Evolutionary conservation across 1,140 invertebrate species (phyloP).

Genomic region (Diprion similis): DNA sequence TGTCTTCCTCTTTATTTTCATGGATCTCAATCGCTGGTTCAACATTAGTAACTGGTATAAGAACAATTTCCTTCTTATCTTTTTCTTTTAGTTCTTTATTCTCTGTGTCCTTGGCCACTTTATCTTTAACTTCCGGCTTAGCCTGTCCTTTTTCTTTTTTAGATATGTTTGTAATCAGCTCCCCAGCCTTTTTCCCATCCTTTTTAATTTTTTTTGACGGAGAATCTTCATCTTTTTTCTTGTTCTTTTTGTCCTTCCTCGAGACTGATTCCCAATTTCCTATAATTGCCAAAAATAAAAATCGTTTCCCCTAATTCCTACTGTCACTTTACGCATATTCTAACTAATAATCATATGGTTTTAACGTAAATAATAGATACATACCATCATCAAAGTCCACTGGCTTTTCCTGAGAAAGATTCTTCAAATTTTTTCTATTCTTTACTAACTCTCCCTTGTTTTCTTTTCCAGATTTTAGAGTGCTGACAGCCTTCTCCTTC

Average conservation of each 20-base stretch:
- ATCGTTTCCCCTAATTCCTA: neutral
- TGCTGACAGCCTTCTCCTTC: slow-evolving; percentile 57
- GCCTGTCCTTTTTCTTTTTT: slow-evolving; percentile 58
- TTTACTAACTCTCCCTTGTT: slow-evolving; percentile 62
- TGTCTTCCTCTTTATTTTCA: slow-evolving; percentile 30
- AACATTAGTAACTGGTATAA: slow-evolving; percentile 45
- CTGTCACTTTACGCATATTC: neutral
- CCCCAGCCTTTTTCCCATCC: slow-evolving; percentile 44
- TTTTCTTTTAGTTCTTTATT: slow-evolving; percentile 63
- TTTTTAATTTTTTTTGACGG: slow-evolving; percentile 62
- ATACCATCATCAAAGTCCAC: slow-evolving; percentile 75
- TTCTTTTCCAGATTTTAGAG: slow-evolving; percentile 54
- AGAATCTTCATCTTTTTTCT: slow-evolving; percentile 64
- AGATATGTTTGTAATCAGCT: slow-evolving; percentile 47
- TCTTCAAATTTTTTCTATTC: slow-evolving; percentile 65
- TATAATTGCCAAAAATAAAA: slow-evolving; percentile 33
- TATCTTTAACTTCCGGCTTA: slow-evolving; percentile 61
- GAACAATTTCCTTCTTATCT: slow-evolving; percentile 52
- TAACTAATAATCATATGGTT: neutral
- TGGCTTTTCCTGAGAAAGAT: slow-evolving; percentile 69
- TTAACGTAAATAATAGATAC: slow-evolving; percentile 20
- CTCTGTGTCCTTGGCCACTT: slow-evolving; percentile 61
- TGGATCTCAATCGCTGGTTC: neutral
- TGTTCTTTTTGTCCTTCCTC: slow-evolving; percentile 71
- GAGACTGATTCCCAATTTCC: slow-evolving; percentile 73